Conservation (phyloP, 2,113 vertebrate species). For the Tapirus terrestris region DNA sequence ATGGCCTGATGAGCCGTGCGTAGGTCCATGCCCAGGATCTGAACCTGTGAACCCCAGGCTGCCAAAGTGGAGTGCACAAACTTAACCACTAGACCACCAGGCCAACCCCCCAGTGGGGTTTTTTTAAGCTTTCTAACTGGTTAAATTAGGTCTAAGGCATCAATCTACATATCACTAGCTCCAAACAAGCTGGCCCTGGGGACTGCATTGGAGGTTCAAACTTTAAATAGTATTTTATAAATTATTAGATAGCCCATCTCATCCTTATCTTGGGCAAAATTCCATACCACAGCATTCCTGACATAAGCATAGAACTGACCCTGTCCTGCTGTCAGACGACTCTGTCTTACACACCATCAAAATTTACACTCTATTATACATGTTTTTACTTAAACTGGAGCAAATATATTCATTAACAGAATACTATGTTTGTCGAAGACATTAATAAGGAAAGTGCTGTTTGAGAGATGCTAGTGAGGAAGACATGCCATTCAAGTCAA, state of each 20-base stretch:
- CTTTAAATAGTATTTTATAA: not conserved
- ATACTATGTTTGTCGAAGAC: not conserved
- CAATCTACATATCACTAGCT: not conserved
- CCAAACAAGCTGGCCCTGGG: not conserved
- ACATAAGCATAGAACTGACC: not conserved
- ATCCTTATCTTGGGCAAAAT: not conserved
- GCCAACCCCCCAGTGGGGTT: too few species aligned
- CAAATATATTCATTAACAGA: not conserved
- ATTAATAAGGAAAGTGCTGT: not conserved
- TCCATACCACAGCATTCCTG: not conserved
- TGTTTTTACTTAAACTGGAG: not conserved
- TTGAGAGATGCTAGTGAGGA: not conserved
- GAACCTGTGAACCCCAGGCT: too few species aligned
- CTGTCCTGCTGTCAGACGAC: not conserved
- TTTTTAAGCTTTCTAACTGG: not conserved
- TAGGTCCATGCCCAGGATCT: too few species aligned
- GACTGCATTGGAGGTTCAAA: not conserved
- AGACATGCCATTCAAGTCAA: not conserved
- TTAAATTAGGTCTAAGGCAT: not conserved
- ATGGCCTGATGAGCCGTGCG: too few species aligned
- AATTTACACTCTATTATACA: not conserved
- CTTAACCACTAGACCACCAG: too few species aligned
- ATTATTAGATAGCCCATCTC: not conserved
- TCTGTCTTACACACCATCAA: not conserved
- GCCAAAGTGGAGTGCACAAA: too few species aligned